phyloP scores from a whole-genome alignment of 1,140 invertebrate species.

The fruit fly (Drosophila melanogaster) region Release_6_plus_ISO1_MT NC_004354.4:21488501-21489000 shows the following conservation, averaged over 20 bases:
- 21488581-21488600: slow-evolving; percentile 21
- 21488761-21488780: slow-evolving; percentile 55
- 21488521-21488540: slow-evolving; percentile 79
- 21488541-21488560: slow-evolving; percentile 75
- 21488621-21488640: slow-evolving; percentile 37
- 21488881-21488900: slow-evolving; percentile 29
- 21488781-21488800: slow-evolving; percentile 68
- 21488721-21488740: slow-evolving; percentile 63
- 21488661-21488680: slow-evolving; percentile 23
- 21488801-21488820: slow-evolving; percentile 23
- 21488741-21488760: slow-evolving; percentile 8
- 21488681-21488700: slow-evolving; percentile 28
- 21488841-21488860: slow-evolving; percentile 33
- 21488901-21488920: slow-evolving; percentile 57
- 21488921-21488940: slow-evolving; percentile 6
- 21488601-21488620: not conserved
- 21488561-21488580: slow-evolving; percentile 64
- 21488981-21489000: slow-evolving; percentile 32
- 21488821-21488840: not conserved
- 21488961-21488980: not conserved
- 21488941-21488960: not conserved
- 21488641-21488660: slow-evolving; percentile 44
- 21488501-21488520: slow-evolving; percentile 59
- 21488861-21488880: slow-evolving; percentile 33
- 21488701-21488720: slow-evolving; percentile 64